These are phyloP conservation scores for Chaetodon auriga DNA, from an alignment of 2,113 vertebrate species.

Conservation along the genomic window DNA sequence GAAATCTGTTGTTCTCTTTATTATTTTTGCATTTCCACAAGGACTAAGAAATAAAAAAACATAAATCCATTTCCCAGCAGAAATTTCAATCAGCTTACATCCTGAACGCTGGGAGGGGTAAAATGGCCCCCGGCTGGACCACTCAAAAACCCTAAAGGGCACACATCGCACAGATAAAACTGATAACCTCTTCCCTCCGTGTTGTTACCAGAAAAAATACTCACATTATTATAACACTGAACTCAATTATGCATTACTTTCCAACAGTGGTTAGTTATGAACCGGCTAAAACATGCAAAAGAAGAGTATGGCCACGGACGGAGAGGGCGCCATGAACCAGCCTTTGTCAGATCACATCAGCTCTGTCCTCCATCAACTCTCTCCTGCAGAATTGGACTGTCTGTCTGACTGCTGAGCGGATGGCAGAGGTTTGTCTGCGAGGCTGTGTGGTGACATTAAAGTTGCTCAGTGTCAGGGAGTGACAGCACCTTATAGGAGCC, in stretches of 20 bases:
- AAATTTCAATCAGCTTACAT: too few relatives aligned
- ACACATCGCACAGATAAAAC: too few relatives aligned
- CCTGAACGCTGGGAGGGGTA: too few relatives aligned
- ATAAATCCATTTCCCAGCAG: too few relatives aligned
- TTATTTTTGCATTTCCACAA: too few relatives aligned
- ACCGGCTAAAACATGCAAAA: not conserved
- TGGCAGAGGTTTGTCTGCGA: slow-evolving; percentile 4
- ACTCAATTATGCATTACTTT: not conserved
- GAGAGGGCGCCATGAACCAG: not conserved
- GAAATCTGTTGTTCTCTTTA: too few relatives aligned
- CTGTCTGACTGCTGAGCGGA: slow-evolving; percentile 20
- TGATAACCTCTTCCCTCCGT: too few relatives aligned
- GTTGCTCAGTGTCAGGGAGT: slow-evolving; percentile 27
- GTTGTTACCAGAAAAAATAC: too few relatives aligned
- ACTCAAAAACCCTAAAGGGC: too few relatives aligned
- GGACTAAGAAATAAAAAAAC: too few relatives aligned
- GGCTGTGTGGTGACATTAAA: slow-evolving; percentile 27
- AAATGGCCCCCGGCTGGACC: too few relatives aligned
- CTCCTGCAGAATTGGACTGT: not conserved
- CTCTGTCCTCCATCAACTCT: not conserved
- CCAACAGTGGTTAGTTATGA: not conserved
- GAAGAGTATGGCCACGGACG: not conserved
- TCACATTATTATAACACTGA: not conserved
- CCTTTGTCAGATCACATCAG: not conserved
- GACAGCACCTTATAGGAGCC: slow-evolving; percentile 38